phyloP scores from a whole-genome alignment of 2,113 vertebrate species.

The Chlamydotis undulata region DNA sequence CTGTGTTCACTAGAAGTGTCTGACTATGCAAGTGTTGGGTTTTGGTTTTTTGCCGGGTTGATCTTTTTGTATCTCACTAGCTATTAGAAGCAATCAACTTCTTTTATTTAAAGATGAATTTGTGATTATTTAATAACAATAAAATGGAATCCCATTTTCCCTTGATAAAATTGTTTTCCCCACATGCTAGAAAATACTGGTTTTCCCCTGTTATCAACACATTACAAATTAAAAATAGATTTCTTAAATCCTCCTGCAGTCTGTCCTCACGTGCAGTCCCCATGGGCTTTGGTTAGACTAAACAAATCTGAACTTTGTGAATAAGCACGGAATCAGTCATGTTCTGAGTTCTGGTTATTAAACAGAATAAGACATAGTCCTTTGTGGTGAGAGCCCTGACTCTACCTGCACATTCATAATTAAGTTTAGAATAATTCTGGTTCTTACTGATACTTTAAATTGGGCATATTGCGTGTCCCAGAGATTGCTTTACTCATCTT shows the following conservation, averaged over 20 bases:
- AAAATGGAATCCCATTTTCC: background rate
- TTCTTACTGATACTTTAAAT: background rate
- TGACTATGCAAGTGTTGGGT: background rate
- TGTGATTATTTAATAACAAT: background rate
- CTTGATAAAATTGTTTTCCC: background rate
- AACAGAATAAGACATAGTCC: background rate
- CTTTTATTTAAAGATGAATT: background rate
- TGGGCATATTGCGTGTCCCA: background rate
- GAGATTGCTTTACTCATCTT: background rate
- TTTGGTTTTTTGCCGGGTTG: background rate
- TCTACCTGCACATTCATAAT: background rate
- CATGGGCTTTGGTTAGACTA: background rate
- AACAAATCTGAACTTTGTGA: background rate
- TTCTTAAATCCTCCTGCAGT: background rate
- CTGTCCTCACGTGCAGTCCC: background rate
- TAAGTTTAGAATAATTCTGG: background rate
- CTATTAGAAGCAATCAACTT: background rate
- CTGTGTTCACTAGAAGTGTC: background rate
- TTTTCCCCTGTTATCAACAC: background rate
- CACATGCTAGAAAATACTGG: background rate
- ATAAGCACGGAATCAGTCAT: background rate
- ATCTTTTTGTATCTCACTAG: background rate
- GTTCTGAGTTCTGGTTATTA: background rate
- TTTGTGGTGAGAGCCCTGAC: background rate
- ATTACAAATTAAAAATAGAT: background rate